Evolutionary conservation across 2,888 invertebrate species (phyloP), one percentile per base, ranked within the genome.

Genomic region (Drosophila neutralis): DNA sequence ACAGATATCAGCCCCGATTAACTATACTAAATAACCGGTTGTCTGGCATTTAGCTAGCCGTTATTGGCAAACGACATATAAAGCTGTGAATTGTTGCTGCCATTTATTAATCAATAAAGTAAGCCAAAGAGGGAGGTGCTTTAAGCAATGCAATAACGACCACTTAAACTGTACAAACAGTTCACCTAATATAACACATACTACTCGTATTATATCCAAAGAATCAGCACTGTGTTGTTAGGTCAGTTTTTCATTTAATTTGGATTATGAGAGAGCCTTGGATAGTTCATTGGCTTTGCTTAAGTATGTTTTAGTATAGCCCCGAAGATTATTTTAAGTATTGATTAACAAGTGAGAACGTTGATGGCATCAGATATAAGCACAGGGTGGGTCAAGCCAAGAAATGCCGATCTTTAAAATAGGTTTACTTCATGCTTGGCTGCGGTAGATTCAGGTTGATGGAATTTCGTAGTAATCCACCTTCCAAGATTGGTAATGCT

Each of bases 21-120:
- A 24, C 33, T 56, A 29, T 18, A 70, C 31, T 27, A 58, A 76
- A 65, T 54, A 78, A 82, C 82, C 78, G 67, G 82, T 81, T 81
- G 33, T 40, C 31, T 57, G 45, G 27, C 52, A 70, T 70, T 76
- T 53, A 56, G 45, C 48, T 49, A 38, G 60, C 52, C 40, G 52
- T 49, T 61, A 38, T 35, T 60, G 60, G 56, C 52, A 24, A 53
- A 38, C 33, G 60, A 63, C 51, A 42, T 53, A 42, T 42, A 15
- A 18, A 11, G 48, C 59, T 40, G 7, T 15, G 18, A 48, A 69
- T 61, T 38, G 31, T 54, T 58, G 18, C 53, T 69, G 11, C 40
- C n/a, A 53, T 24, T 67, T 58, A 64, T 60, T 67, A 49, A 75
- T 69, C 60, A 61, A 73, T 62, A 60, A 81, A 61, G 59, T 27